Percentiles rank a stretch among this genome's conserved stretches.
Conservation (phyloP, 2,888 invertebrate species). For the Xestoiulus laeticollis region DNA sequence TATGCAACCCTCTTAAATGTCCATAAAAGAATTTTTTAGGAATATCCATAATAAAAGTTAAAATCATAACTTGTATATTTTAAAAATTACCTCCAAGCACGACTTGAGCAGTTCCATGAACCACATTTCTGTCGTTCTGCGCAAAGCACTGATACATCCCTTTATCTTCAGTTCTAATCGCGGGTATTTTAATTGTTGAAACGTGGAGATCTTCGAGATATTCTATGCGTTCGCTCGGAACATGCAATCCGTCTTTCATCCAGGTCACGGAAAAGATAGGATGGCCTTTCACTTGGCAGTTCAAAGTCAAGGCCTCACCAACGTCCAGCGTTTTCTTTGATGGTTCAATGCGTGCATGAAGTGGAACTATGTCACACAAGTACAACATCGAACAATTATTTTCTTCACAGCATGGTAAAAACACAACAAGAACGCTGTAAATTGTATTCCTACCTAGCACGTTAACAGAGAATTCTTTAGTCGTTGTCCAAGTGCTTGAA, state of each 20-base stretch:
- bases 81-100: slow-evolving; percentile 41
- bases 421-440: background rate
- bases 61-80: background rate
- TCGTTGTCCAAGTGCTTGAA: slow-evolving; percentile 51
- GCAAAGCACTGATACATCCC: slow-evolving; percentile 51
- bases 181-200: background rate
- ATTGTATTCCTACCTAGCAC: slow-evolving; percentile 20
- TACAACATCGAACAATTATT: background rate
- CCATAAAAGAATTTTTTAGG: too few species aligned
- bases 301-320: slow-evolving; percentile 33
- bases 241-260: slow-evolving; percentile 48
- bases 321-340: slow-evolving; percentile 43
- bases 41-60: too few species aligned
- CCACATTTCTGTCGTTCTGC: background rate
- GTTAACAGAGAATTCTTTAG: slow-evolving; percentile 30
- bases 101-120: slow-evolving; percentile 34
- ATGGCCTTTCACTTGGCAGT: slow-evolving; percentile 44
- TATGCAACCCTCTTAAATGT: too few species aligned
- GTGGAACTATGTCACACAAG: background rate
- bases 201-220: background rate
- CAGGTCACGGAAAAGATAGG: background rate
- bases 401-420: too few species aligned
- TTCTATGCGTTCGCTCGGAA: background rate
- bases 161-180: slow-evolving; percentile 24
- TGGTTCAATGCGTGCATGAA: slow-evolving; percentile 43